Evolutionary conservation across 1,140 invertebrate species (phyloP).

Genomic region (Cecropterus lyciades): DNA sequence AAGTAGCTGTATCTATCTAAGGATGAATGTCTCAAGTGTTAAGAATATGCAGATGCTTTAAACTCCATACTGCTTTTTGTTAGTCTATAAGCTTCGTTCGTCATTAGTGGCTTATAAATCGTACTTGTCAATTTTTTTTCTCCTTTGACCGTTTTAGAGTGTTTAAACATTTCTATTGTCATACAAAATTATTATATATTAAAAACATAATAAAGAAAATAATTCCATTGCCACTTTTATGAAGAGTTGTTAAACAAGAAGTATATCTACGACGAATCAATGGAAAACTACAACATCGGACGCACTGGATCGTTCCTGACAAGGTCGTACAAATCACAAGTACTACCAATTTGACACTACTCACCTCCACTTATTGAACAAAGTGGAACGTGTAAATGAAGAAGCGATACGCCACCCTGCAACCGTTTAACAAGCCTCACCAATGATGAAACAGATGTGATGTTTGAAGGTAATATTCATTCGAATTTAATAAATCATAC

Average conservation of each 20-base stretch:
- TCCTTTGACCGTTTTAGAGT: too few relatives aligned
- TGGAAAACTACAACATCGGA: conserved; percentile 45
- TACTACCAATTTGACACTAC: conserved; percentile 69
- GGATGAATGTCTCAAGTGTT: neutral
- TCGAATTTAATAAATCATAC: conserved; percentile 57
- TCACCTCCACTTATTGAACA: conserved; percentile 74
- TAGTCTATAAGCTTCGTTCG: too few relatives aligned
- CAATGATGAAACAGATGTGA: conserved; percentile 66
- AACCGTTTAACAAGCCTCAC: conserved; percentile 62
- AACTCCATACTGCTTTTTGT: too few relatives aligned
- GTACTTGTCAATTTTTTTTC: too few relatives aligned
- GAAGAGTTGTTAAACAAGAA: neutral
- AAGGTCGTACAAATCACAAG: conserved; percentile 64
- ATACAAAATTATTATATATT: too few relatives aligned
- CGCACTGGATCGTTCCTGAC: conserved; percentile 40
- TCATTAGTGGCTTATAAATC: too few relatives aligned
- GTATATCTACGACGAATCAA: conserved; percentile 1
- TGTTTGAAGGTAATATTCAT: conserved; percentile 74
- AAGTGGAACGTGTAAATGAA: conserved; percentile 79
- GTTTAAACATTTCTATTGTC: too few relatives aligned
- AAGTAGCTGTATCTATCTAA: conserved; percentile 23
- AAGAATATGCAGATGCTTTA: neutral
- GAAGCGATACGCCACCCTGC: conserved; percentile 65
- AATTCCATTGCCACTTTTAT: too few relatives aligned
- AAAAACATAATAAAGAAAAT: too few relatives aligned